Conservation (phyloP, 2,113 vertebrate genomes). For the Arvicanthis niloticus region DNA sequence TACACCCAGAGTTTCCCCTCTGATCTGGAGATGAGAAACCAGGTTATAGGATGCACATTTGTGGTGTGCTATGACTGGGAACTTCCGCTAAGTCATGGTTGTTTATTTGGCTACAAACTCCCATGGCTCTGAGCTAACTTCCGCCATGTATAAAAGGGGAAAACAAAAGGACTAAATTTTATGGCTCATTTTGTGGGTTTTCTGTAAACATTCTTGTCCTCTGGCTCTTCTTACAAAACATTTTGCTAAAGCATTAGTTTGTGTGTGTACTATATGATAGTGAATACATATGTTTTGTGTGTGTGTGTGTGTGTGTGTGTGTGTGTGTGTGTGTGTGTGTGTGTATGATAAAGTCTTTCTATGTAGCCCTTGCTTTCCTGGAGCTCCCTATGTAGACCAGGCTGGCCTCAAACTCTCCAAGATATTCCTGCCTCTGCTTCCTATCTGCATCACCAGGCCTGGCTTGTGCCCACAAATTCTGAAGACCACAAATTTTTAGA, state of each 20-base stretch:
- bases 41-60: neutral
- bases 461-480: neutral
- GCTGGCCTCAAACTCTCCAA: neutral
- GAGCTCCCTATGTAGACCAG: neutral
- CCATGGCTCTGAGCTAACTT: neutral
- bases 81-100: neutral
- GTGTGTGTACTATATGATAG: neutral
- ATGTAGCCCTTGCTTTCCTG: neutral
- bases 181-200: neutral
- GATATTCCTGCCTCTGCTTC: neutral
- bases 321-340: neutral
- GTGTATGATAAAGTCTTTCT: neutral
- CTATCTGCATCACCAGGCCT: no score
- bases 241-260: conserved; percentile 2
- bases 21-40: neutral
- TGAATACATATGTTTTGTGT: no score
- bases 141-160: neutral
- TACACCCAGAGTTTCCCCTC: neutral
- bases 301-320: neutral
- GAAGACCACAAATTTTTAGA: neutral
- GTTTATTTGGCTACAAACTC: neutral
- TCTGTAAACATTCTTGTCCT: neutral
- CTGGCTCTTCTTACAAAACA: neutral
- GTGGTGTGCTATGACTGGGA: neutral
- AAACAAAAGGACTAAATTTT: neutral